Evolutionary conservation across 2,113 vertebrate genomes (phyloP).

Genomic region (Eleginops maclovinus): DNA sequence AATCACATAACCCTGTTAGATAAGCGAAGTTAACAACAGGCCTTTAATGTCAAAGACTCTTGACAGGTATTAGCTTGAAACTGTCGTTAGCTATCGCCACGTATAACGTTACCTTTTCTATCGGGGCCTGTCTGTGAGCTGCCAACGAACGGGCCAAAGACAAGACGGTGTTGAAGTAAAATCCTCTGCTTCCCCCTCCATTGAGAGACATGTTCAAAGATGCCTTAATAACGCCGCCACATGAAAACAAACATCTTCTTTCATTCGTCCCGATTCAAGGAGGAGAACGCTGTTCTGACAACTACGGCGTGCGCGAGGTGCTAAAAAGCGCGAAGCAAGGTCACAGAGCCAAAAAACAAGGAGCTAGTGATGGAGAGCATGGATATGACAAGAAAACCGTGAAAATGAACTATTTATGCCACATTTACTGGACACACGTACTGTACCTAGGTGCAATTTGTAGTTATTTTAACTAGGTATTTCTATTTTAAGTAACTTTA

Average conservation of each 20-base stretch:
- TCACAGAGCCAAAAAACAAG: conserved; percentile 23
- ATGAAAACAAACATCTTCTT: conserved; percentile 55
- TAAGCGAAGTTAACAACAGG: conserved; percentile 11
- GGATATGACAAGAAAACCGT: not conserved
- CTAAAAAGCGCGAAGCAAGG: conserved; percentile 41
- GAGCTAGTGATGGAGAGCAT: too few species aligned
- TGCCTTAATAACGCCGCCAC: not conserved
- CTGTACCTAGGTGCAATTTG: not conserved
- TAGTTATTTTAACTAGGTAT: not conserved
- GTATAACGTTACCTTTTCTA: conserved; percentile 91
- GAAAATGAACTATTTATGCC: not conserved
- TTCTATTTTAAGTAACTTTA: not conserved
- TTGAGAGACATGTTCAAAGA: conserved; percentile 75
- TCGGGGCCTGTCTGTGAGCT: conserved; percentile 90
- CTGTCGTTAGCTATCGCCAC: not conserved
- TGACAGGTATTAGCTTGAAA: conserved; percentile 45
- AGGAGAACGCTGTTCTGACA: conserved; percentile 24
- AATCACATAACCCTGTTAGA: rapidly evolving
- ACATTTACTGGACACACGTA: not conserved
- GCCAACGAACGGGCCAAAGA: conserved; percentile 94
- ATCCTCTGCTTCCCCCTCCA: conserved; percentile 84
- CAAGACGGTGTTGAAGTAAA: conserved; percentile 96
- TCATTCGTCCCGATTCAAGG: conserved; percentile 28
- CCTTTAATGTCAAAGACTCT: conserved; percentile 9
- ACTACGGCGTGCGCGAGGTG: conserved; percentile 62